These are phyloP conservation scores for Drepana falcataria DNA, from an alignment of 2,888 invertebrate species.

Conservation along the genomic window DNA sequence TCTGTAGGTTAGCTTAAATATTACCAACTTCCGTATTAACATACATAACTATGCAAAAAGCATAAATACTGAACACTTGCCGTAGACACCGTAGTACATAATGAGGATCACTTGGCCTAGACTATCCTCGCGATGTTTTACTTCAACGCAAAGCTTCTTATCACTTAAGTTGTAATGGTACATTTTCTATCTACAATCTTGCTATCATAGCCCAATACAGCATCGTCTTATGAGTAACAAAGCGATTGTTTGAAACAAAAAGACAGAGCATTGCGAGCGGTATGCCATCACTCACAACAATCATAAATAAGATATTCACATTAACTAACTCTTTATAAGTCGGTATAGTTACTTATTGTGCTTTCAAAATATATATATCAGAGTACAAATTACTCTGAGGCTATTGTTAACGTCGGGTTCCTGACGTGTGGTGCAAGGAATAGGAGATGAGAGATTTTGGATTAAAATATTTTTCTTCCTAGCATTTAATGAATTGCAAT, in stretches of 20 bases:
- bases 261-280: slow-evolving; percentile 9
- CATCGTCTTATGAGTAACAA: slow-evolving; percentile 1
- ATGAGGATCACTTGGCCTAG: too few species aligned
- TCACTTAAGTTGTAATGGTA: too few species aligned
- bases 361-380: slow-evolving; percentile 64
- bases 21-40: too few species aligned
- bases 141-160: too few species aligned
- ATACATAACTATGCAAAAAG: too few species aligned
- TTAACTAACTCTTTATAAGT: slow-evolving; percentile 61
- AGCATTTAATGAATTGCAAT: too few species aligned
- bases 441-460: slow-evolving; percentile 8
- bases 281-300: slow-evolving; percentile 26
- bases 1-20: too few species aligned
- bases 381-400: slow-evolving; percentile 60
- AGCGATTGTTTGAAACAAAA: slow-evolving; percentile 2
- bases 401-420: slow-evolving; percentile 60
- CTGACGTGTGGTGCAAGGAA: slow-evolving; percentile 29
- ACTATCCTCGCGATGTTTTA: too few species aligned
- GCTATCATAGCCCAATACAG: too few species aligned
- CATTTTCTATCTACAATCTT: too few species aligned
- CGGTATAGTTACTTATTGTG: slow-evolving; percentile 58
- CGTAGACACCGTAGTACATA: too few species aligned
- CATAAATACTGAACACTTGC: too few species aligned
- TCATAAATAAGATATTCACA: slow-evolving; percentile 34
- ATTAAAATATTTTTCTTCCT: slow-evolving; percentile 2